phyloP scores from a whole-genome alignment of 2,888 invertebrate species.

The Orthosia cruda region DNA sequence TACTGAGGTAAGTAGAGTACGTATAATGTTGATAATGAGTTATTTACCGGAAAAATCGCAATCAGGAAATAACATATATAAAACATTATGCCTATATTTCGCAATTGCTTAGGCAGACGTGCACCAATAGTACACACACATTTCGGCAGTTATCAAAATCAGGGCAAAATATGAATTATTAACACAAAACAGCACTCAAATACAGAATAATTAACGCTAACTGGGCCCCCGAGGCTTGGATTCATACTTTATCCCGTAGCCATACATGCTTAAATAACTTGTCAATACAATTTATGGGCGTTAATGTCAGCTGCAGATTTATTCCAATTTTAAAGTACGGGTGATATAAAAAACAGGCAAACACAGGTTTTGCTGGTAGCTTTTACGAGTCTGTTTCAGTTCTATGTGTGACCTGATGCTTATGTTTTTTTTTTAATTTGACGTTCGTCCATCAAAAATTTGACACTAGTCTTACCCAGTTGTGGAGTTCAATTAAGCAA shows the following conservation, averaged over 20 bases:
- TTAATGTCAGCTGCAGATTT: conserved; percentile 43
- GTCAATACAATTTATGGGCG: conserved; percentile 8
- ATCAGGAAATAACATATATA: no score
- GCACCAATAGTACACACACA: no score
- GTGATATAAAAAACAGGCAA: background rate
- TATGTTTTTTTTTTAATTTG: no score
- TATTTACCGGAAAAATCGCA: no score
- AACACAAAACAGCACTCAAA: background rate
- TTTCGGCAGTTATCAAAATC: no score
- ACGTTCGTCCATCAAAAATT: no score
- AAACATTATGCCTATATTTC: no score
- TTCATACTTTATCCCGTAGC: background rate
- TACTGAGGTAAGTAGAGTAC: background rate
- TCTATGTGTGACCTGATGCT: background rate
- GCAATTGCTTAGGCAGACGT: no score
- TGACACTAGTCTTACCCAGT: no score
- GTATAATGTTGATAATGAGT: no score
- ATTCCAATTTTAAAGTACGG: conserved; percentile 25
- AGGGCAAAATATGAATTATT: no score
- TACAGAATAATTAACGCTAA: background rate
- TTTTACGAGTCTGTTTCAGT: background rate
- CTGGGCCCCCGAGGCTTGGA: background rate
- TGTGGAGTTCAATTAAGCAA: no score
- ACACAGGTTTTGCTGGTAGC: conserved; percentile 1
- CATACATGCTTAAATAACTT: conserved; percentile 18